A percentile compares a stretch with the other conserved stretches of the same genome.
phyloP scores from a whole-genome alignment of 2,888 invertebrate species.

The Drosophila dives region DNA sequence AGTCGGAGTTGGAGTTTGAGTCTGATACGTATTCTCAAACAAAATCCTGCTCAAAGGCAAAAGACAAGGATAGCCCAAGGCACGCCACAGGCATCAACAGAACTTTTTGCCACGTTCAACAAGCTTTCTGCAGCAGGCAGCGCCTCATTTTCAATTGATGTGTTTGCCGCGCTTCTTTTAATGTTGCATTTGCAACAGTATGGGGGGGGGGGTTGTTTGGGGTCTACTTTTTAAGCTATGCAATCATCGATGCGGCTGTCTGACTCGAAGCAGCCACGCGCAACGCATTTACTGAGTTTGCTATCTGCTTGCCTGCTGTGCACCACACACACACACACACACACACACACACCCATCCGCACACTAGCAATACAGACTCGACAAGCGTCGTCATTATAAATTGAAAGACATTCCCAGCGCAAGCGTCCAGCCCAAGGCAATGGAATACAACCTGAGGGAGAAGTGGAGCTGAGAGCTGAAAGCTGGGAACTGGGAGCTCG shows the following conservation, averaged over 20 bases:
- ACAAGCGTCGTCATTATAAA: conserved; percentile 71
- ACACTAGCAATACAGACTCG: conserved; percentile 7
- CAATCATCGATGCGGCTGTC: conserved; percentile 69
- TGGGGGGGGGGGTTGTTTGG: neutral
- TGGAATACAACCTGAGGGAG: conserved; percentile 2
- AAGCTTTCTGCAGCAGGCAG: conserved; percentile 43
- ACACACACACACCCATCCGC: no score
- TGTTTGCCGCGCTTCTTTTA: conserved; percentile 48
- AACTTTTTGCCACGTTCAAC: conserved; percentile 1
- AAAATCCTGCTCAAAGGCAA: conserved; percentile 15
- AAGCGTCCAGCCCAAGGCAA: conserved; percentile 37
- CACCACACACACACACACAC: conserved; percentile 11
- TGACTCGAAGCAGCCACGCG: conserved; percentile 52
- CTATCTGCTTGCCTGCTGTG: conserved; percentile 25
- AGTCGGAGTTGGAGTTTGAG: neutral
- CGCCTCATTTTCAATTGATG: conserved; percentile 71
- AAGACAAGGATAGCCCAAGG: neutral
- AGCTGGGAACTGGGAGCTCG: neutral
- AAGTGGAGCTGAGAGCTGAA: neutral
- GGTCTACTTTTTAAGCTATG: conserved; percentile 60
- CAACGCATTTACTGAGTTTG: conserved; percentile 55
- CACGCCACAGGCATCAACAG: neutral
- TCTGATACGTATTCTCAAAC: neutral
- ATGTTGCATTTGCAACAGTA: conserved; percentile 19
- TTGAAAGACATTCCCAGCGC: conserved; percentile 71